These are phyloP conservation scores for Synodontis membranacea DNA, from an alignment of 2,113 vertebrate genomes.

Conservation along the genomic window DNA sequence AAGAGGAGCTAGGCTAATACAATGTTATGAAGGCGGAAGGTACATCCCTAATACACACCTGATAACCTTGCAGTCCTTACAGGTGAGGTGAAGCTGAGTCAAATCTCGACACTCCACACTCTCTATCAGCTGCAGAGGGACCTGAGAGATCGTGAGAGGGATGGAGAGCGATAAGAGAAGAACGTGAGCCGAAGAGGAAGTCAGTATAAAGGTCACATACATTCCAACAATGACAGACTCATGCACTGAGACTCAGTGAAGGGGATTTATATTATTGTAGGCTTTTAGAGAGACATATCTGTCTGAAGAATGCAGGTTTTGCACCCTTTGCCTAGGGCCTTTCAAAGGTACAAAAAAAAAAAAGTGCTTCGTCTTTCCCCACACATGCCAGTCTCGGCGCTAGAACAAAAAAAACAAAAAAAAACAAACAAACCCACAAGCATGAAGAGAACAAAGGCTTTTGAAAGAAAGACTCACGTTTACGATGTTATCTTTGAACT, in stretches of 20 bases:
- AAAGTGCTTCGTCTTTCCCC: background rate
- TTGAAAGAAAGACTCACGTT: constrained; percentile 77
- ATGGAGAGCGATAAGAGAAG: background rate
- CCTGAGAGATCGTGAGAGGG: constrained; percentile 68
- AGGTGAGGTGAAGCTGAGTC: constrained; percentile 94
- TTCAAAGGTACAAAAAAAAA: constrained; percentile 3
- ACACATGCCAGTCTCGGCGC: background rate
- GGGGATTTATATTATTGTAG: background rate
- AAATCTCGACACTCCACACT: constrained; percentile 92
- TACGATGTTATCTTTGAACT: constrained; percentile 91
- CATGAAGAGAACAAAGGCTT: background rate
- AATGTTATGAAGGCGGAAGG: background rate
- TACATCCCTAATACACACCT: constrained; percentile 71
- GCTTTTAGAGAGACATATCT: background rate
- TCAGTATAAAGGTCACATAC: background rate
- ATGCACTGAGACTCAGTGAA: background rate
- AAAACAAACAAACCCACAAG: no score
- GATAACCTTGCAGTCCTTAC: constrained; percentile 98
- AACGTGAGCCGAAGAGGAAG: background rate
- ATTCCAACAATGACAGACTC: background rate
- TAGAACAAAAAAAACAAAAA: background rate
- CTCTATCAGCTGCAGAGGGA: constrained; percentile 95
- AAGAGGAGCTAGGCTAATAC: background rate
- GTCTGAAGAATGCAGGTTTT: background rate
- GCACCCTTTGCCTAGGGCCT: background rate